Evolutionary conservation across 2,888 invertebrate genomes (phyloP), one percentile per base, ranked within the genome.

Genomic region (Resseliella maxima): DNA sequence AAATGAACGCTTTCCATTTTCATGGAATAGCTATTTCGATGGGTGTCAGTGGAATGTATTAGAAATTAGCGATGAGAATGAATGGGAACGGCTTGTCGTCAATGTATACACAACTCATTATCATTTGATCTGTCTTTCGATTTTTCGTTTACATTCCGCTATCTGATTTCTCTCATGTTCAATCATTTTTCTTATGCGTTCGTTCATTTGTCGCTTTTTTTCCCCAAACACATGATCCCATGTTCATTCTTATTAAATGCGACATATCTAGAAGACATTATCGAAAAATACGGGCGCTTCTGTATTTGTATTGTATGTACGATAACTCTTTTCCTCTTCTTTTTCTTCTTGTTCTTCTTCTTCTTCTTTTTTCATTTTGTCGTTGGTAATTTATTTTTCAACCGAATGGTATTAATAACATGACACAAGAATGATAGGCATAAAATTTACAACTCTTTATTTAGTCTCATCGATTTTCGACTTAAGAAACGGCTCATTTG

Each of bases 381-480:
- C 31, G 27, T 72, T 72, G 72, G 72, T 72, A 72, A 72, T 72
- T 72, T 72, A 72, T 72, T 72, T 59, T 24, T 31, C 31, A 35
- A 18, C 46, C 24, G 38, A 83, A 38, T 36, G 83, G 38, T n/a
- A 86, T 86, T 83, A 83, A 86, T 86, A 50, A 86, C 86, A 50
- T 24, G 83, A 83, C 86, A 86, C 81, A 54, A 38, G 72, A 31
- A 72, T 72, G 72, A 72, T 72, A 72, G 72, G 72, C 72, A 72
- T 50, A 86, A 83, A 83, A 86, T 83, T 83, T 85, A 38, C 83
- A 85, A 85, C 85, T 35, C 45, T 46, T 85, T 85, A 18, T 85
- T 86, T 85, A 85, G 85, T 85, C 81, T 86, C 85, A 87, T 87
- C 86, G 87, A 87, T 87, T 87, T 87, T 87, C 83, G 86, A 87